A percentile compares a stretch with the other conserved stretches of the same genome.
Conservation (phyloP, 2,888 invertebrate genomes). For the Leucozona laternaria region DNA sequence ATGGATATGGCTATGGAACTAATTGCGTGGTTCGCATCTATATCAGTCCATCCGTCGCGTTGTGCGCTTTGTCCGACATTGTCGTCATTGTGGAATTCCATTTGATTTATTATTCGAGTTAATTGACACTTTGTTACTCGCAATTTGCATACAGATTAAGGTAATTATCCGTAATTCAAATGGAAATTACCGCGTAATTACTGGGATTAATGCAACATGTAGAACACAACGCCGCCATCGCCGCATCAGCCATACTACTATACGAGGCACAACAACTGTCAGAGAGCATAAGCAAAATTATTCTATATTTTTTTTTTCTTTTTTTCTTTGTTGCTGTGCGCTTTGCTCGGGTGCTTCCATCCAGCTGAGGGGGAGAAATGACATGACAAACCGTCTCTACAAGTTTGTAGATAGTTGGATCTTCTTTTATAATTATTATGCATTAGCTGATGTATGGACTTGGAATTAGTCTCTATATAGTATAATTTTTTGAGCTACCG, state of each 20-base stretch:
- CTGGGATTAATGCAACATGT: slow-evolving; percentile 75
- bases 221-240: slow-evolving; percentile 48
- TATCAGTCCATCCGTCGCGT: neutral
- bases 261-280: slow-evolving; percentile 12
- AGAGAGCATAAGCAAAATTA: slow-evolving; percentile 10
- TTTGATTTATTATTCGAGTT: slow-evolving; percentile 75
- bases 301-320: neutral
- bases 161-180: slow-evolving; percentile 75
- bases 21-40: neutral
- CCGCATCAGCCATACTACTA: neutral
- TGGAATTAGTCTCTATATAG: neutral
- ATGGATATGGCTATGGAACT: slow-evolving; percentile 18
- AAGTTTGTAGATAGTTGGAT: neutral
- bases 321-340: too few relatives aligned
- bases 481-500: slow-evolving; percentile 22
- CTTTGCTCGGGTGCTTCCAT: slow-evolving; percentile 24
- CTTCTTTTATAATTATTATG: slow-evolving; percentile 22
- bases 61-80: neutral
- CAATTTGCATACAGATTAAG: slow-evolving; percentile 76
- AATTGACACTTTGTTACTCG: slow-evolving; percentile 75
- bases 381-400: slow-evolving; percentile 25
- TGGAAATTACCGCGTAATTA: slow-evolving; percentile 75
- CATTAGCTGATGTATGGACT: slow-evolving; percentile 20
- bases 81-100: slow-evolving; percentile 68
- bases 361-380: slow-evolving; percentile 9